These are phyloP conservation scores for Xylocampa areola DNA, from an alignment of 2,888 invertebrate species.

Conservation along the genomic window DNA sequence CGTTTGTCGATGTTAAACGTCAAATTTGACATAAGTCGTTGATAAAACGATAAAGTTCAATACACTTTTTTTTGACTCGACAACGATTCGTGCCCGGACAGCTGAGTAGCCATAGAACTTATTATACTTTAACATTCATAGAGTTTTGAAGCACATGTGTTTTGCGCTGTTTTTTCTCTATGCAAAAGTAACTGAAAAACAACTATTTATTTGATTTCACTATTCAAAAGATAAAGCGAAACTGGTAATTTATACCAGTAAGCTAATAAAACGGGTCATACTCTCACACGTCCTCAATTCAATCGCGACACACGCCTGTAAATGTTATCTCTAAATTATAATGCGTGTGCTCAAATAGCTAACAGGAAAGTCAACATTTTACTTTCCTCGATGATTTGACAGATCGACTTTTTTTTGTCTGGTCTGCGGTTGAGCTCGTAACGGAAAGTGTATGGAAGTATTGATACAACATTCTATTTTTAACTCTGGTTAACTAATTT, in stretches of 20 bases:
- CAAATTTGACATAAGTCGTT: too few species aligned
- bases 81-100: too few species aligned
- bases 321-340: conserved; percentile 35
- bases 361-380: conserved; percentile 52
- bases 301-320: conserved; percentile 18
- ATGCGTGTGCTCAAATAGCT: conserved; percentile 9
- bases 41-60: too few species aligned
- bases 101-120: too few species aligned
- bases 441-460: conserved; percentile 46
- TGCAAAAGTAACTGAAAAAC: not conserved
- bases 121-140: too few species aligned
- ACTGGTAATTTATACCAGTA: not conserved
- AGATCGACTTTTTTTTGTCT: conserved; percentile 41
- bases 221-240: conserved; percentile 6
- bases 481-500: conserved; percentile 28
- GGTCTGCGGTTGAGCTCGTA: conserved; percentile 17
- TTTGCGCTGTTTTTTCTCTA: too few species aligned
- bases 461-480: conserved; percentile 37
- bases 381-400: conserved; percentile 54
- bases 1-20: too few species aligned
- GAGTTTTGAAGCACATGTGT: too few species aligned
- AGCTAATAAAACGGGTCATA: conserved; percentile 14
- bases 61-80: too few species aligned
- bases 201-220: not conserved
- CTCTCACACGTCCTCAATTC: conserved; percentile 12